Base-by-base conservation (phyloP, 2,113 vertebrate species). In the Siphamia tubifer region DNA sequence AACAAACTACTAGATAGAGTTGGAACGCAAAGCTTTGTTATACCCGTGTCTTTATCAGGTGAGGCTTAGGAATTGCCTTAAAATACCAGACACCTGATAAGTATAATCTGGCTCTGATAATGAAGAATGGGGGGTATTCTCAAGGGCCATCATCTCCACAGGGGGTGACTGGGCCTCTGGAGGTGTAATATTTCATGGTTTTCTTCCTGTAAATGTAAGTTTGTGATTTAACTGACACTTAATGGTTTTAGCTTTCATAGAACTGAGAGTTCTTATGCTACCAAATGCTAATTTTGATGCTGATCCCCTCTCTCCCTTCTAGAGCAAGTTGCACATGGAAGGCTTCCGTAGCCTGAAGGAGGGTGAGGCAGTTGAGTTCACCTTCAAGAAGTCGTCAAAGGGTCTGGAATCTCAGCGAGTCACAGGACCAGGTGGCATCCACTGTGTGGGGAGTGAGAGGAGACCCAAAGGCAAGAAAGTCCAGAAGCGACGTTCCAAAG, bases 271-370 rank as follows among this genome's bases (percentile, higher is more conserved):
- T 56, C 4, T 38, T 13, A 5, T 34, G 55, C 52, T 23, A 16
- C 1, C 1, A 20, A 51, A 54, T 8, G 20, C 11, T 30, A 3
- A 35, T 3, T 0, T 30, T 21, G 11, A 40, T 6, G 16, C 15
- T 47, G 5, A 73, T 52, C 25, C 13, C 42, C 4, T 21, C 4
- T 25, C 62, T 9, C 2, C 3, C 81, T 89, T 78, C 32, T 88
- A 99, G 98, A 99, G 98, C 85, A 99, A 99, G 81, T 92, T 99
- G 57, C 94, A 99, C 90, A 99, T 99, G 98, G 97, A 99, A 20
- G 98, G 98, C 2, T 99, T 99, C 86, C 96, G 96, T 70, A 99
- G 97, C 88, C 91, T 99, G 80, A 99, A 98, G 89, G 98, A 99
- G 85, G 96, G 98, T 0, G 97, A 99, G 71, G 92, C 92, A 0